A percentile compares a stretch with the other conserved stretches of the same genome.
Conservation (phyloP, 2,888 invertebrate species). For the Ophion ellenae region DNA sequence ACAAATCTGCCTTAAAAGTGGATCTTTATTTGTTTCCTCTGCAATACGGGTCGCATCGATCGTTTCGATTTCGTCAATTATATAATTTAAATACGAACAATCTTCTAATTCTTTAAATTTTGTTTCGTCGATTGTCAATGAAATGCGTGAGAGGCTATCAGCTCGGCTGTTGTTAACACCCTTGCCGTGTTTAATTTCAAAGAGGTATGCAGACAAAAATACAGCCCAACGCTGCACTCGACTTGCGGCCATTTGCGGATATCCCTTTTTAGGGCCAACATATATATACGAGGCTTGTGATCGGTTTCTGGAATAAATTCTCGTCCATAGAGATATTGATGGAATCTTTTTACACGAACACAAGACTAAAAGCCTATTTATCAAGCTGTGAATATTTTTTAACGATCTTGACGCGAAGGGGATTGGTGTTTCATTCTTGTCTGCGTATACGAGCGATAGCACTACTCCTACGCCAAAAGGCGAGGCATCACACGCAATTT, state of each 20-base stretch:
- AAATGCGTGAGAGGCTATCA: conserved; percentile 39
- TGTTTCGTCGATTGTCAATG: neutral
- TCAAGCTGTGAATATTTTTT: conserved; percentile 73
- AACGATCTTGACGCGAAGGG: conserved; percentile 66
- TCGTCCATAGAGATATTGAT: conserved; percentile 46
- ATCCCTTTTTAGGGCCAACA: conserved; percentile 38
- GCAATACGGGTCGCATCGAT: neutral
- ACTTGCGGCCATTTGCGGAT: conserved; percentile 42
- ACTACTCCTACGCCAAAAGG: conserved; percentile 76
- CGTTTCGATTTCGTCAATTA: conserved; percentile 6
- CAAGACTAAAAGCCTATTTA: conserved; percentile 75
- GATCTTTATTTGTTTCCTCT: conserved; percentile 6
- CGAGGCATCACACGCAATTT: conserved; percentile 80
- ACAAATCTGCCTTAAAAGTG: neutral
- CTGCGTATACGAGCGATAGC: conserved; percentile 63
- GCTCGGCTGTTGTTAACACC: conserved; percentile 44
- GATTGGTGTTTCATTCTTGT: conserved; percentile 62
- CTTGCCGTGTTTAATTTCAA: conserved; percentile 33
- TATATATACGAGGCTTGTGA: conserved; percentile 50
- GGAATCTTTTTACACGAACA: conserved; percentile 68
- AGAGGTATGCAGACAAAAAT: conserved; percentile 41
- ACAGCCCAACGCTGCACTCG: conserved; percentile 53
- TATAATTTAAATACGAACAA: conserved; percentile 33
- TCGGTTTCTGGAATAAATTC: conserved; percentile 43
- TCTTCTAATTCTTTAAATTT: neutral